Evolutionary conservation across 2,888 invertebrate species (phyloP).

Genomic region (Caprella mutica): DNA sequence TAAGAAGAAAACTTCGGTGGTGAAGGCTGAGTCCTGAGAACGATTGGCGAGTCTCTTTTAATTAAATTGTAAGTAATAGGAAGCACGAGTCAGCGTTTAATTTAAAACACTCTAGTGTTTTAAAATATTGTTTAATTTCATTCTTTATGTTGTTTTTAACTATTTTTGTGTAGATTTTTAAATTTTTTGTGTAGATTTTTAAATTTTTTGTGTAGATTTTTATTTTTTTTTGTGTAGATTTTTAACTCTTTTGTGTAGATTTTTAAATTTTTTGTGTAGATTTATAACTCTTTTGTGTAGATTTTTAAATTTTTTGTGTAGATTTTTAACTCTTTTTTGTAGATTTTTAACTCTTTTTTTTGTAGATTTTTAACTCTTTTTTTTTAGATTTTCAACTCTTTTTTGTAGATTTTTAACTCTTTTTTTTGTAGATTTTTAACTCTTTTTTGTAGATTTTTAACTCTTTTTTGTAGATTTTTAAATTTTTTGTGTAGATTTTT

Average conservation of each 20-base stretch:
- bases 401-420: too few relatives aligned
- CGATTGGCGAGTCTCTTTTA: slow-evolving; percentile 37
- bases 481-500: neutral
- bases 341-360: neutral
- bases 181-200: too few relatives aligned
- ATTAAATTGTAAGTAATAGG: neutral
- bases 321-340: neutral
- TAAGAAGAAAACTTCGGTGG: slow-evolving; percentile 86
- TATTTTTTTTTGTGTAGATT: too few relatives aligned
- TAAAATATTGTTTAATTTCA: neutral
- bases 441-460: neutral
- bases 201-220: too few relatives aligned
- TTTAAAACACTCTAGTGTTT: neutral
- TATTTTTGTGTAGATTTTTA: too few relatives aligned
- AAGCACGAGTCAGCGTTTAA: too few relatives aligned
- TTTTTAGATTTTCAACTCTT: too few relatives aligned
- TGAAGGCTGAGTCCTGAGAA: slow-evolving; percentile 55
- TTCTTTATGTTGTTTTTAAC: too few relatives aligned
- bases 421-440: too few relatives aligned
- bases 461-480: neutral
- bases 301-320: neutral
- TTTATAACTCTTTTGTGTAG: too few relatives aligned
- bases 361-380: neutral
- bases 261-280: too few relatives aligned
- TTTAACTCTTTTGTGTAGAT: too few relatives aligned